Percentiles rank a stretch among this genome's conserved stretches.
Conservation (phyloP, 2,888 invertebrate genomes). For the Ophioninae sp. region DNA sequence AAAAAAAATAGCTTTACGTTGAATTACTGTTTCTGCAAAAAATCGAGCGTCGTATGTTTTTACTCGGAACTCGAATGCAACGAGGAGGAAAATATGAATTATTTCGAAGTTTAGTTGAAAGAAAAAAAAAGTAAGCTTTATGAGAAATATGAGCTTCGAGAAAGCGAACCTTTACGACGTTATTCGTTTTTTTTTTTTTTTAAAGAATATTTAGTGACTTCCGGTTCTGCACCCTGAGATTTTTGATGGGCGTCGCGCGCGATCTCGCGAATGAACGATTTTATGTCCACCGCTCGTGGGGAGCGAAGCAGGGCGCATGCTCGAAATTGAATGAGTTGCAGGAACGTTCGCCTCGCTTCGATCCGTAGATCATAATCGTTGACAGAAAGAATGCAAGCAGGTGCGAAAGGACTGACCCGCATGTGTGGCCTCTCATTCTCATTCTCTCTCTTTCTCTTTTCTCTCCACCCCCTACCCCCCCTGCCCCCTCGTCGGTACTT, state of each 20-base stretch:
- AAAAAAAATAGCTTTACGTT: too few relatives aligned
- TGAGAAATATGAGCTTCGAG: conserved; percentile 16
- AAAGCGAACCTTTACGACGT: conserved; percentile 50
- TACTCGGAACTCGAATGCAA: conserved; percentile 28
- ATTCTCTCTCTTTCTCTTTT: conserved; percentile 26
- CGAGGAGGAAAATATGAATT: conserved; percentile 13
- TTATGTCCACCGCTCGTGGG: conserved; percentile 15
- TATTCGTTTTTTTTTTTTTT: conserved; percentile 7
- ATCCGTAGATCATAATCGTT: conserved; percentile 70
- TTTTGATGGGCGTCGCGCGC: conserved; percentile 26
- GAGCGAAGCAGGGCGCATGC: conserved; percentile 34
- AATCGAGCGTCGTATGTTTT: conserved; percentile 8
- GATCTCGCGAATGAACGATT: conserved; percentile 45
- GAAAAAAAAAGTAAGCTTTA: conserved; percentile 10
- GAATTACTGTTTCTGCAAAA: too few relatives aligned
- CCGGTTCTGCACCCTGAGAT: conserved; percentile 49
- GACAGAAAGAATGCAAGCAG: conserved; percentile 71
- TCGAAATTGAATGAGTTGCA: conserved; percentile 67
- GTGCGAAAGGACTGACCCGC: conserved; percentile 71
- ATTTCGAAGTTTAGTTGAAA: conserved; percentile 12
- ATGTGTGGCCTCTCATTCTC: conserved; percentile 64
- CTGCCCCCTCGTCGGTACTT: not conserved
- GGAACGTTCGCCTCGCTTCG: conserved; percentile 39
- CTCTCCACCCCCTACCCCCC: conserved; percentile 14
- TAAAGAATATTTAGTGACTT: conserved; percentile 56